Percentiles rank a stretch among this genome's conserved stretches.
phyloP scores from a whole-genome alignment of 2,888 invertebrate genomes.

The Pilophorus perplexus region DNA sequence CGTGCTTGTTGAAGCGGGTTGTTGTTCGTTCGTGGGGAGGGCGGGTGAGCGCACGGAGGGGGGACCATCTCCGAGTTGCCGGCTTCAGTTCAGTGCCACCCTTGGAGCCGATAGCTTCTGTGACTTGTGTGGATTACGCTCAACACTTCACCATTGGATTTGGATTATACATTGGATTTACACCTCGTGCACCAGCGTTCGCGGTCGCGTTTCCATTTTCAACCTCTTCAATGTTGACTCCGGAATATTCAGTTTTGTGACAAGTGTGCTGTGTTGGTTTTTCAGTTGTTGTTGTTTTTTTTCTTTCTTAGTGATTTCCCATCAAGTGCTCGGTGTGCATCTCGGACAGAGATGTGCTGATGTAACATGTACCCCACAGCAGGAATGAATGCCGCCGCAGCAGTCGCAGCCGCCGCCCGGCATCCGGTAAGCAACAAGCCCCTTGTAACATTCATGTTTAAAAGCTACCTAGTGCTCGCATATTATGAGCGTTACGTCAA shows the following conservation, averaged over 20 bases:
- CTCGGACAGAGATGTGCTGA: slow-evolving; percentile 45
- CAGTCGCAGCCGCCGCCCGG: slow-evolving; percentile 76
- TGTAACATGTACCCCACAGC: slow-evolving; percentile 76
- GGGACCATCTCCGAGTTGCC: slow-evolving; percentile 51
- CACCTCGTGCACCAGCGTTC: slow-evolving; percentile 58
- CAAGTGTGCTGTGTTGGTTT: not conserved
- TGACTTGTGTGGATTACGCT: not conserved
- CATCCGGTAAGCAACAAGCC: slow-evolving; percentile 77
- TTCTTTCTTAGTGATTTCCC: not conserved
- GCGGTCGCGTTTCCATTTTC: too few relatives aligned
- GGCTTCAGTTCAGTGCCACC: slow-evolving; percentile 49
- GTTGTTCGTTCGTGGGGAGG: slow-evolving; percentile 31
- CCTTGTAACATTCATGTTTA: too few relatives aligned
- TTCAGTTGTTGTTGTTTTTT: slow-evolving; percentile 1
- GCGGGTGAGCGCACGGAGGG: slow-evolving; percentile 33
- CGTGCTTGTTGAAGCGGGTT: slow-evolving; percentile 44
- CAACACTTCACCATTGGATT: slow-evolving; percentile 49
- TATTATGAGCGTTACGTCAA: not conserved
- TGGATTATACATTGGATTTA: too few relatives aligned
- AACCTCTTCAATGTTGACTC: slow-evolving; percentile 35
- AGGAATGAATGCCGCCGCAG: slow-evolving; percentile 83
- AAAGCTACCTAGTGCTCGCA: too few relatives aligned
- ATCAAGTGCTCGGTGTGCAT: slow-evolving; percentile 15
- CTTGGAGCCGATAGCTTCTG: not conserved
- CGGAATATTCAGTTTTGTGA: slow-evolving; percentile 14